A percentile compares a stretch with the other conserved stretches of the same genome.
phyloP scores from a whole-genome alignment of 2,888 invertebrate species.

The Pyrgus malvae region DNA sequence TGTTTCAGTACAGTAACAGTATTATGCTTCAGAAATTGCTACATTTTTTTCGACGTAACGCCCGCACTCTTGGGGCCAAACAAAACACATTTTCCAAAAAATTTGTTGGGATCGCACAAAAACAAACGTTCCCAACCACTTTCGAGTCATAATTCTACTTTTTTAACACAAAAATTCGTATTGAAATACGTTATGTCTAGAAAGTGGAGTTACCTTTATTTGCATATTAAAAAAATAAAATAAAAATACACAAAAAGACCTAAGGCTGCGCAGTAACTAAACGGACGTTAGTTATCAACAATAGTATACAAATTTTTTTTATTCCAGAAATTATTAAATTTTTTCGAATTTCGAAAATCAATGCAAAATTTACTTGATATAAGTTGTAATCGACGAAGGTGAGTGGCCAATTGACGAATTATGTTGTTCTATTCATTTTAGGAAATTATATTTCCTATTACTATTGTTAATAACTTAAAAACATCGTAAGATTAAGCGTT shows the following conservation, averaged over 20 bases:
- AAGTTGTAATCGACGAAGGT: neutral
- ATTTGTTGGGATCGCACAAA: slow-evolving; percentile 15
- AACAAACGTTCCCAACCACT: slow-evolving; percentile 29
- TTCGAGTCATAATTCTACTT: slow-evolving; percentile 34
- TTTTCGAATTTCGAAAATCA: neutral
- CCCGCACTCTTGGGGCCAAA: slow-evolving; percentile 53
- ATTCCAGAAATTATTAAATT: neutral
- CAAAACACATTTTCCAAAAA: slow-evolving; percentile 10
- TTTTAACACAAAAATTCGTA: too few relatives aligned
- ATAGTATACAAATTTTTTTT: slow-evolving; percentile 33
- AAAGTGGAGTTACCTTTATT: slow-evolving; percentile 33
- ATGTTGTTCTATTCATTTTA: neutral
- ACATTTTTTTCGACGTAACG: slow-evolving; percentile 36
- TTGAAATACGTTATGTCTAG: slow-evolving; percentile 38
- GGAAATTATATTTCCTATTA: slow-evolving; percentile 20
- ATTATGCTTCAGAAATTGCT: slow-evolving; percentile 18
- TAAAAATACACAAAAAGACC: slow-evolving; percentile 30
- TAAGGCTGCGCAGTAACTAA: neutral
- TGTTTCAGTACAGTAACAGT: too few relatives aligned
- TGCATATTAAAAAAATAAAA: slow-evolving; percentile 16
- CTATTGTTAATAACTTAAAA: slow-evolving; percentile 33
- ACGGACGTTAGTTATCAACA: slow-evolving; percentile 31
- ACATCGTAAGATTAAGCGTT: slow-evolving; percentile 29
- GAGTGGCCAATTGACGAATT: slow-evolving; percentile 9
- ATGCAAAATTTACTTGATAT: neutral